Conservation (phyloP, 2,888 invertebrate genomes). For the Orthonychiurus folsomi region DNA sequence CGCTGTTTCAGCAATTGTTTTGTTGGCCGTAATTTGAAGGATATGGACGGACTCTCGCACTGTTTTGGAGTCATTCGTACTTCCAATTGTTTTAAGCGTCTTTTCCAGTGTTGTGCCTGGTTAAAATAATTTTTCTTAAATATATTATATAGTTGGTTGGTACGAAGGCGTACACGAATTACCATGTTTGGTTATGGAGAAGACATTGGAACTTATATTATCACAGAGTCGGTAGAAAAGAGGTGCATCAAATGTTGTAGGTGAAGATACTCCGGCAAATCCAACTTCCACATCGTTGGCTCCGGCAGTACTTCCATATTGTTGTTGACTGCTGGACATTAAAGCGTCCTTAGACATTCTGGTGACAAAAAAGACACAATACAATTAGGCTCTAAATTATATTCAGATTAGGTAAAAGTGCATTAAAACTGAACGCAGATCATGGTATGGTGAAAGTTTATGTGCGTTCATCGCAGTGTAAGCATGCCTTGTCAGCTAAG, state of each 20-base stretch:
- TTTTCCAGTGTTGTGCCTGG: conserved; percentile 52
- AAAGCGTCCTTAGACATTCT: not conserved
- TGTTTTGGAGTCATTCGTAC: conserved; percentile 61
- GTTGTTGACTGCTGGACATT: not conserved
- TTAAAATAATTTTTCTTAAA: not conserved
- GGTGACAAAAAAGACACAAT: not conserved
- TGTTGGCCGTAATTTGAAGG: conserved; percentile 64
- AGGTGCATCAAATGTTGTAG: conserved; percentile 29
- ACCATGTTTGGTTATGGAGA: conserved; percentile 64
- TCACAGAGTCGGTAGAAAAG: conserved; percentile 65
- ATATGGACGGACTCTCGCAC: conserved; percentile 55
- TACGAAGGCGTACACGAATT: conserved; percentile 42
- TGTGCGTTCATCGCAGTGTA: too few species aligned
- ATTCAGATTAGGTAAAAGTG: too few species aligned
- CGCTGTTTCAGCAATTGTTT: conserved; percentile 62
- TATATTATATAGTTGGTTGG: not conserved
- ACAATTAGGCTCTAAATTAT: too few species aligned
- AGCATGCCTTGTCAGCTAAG: too few species aligned
- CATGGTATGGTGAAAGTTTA: too few species aligned
- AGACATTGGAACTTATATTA: conserved; percentile 70
- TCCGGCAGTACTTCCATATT: conserved; percentile 8
- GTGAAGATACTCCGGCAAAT: conserved; percentile 22
- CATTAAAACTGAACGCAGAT: too few species aligned
- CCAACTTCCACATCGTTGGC: conserved; percentile 14
- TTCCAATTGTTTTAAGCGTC: conserved; percentile 64